A percentile compares a stretch with the other conserved stretches of the same genome.
Conservation (phyloP, 2,797 vertebrate species). For the Esox masquinongy region DNA sequence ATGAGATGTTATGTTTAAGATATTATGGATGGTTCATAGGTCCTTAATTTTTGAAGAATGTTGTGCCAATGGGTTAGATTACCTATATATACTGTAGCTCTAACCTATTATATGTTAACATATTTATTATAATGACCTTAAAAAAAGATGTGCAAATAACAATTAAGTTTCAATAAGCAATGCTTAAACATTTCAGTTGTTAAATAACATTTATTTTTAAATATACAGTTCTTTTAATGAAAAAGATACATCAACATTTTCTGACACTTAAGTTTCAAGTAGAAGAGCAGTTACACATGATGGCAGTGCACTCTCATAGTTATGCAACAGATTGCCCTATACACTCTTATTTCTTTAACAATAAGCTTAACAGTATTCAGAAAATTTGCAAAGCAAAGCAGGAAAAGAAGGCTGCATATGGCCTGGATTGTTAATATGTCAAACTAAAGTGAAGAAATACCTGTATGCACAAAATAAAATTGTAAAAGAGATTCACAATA, state of each 20-base stretch:
- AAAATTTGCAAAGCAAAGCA: slow-evolving; percentile 38
- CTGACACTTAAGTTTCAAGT: slow-evolving; percentile 27
- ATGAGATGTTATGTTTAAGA: neutral
- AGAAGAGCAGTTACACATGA: slow-evolving; percentile 28
- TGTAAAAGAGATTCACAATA: slow-evolving; percentile 11
- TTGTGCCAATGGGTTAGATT: neutral
- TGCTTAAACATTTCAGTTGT: slow-evolving; percentile 27
- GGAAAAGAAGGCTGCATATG: slow-evolving; percentile 16
- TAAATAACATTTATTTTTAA: slow-evolving; percentile 14
- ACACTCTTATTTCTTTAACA: slow-evolving; percentile 22
- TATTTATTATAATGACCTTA: neutral
- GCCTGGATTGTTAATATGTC: slow-evolving; percentile 14
- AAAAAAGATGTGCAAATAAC: neutral
- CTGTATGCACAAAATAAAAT: neutral
- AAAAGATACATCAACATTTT: slow-evolving; percentile 21
- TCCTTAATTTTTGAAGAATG: neutral
- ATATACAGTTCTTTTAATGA: slow-evolving; percentile 19
- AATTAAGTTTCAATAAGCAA: neutral
- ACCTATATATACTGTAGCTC: neutral
- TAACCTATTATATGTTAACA: neutral
- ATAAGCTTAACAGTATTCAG: slow-evolving; percentile 26
- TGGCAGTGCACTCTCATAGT: slow-evolving; percentile 4
- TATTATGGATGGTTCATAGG: too few species aligned
- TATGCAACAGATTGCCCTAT: slow-evolving; percentile 6
- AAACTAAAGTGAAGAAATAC: neutral